Percentiles rank a stretch among this genome's conserved stretches.
These are phyloP conservation scores for Rhyacophila brunnea DNA, from an alignment of 1,140 invertebrate genomes.

Conservation along the genomic window DNA sequence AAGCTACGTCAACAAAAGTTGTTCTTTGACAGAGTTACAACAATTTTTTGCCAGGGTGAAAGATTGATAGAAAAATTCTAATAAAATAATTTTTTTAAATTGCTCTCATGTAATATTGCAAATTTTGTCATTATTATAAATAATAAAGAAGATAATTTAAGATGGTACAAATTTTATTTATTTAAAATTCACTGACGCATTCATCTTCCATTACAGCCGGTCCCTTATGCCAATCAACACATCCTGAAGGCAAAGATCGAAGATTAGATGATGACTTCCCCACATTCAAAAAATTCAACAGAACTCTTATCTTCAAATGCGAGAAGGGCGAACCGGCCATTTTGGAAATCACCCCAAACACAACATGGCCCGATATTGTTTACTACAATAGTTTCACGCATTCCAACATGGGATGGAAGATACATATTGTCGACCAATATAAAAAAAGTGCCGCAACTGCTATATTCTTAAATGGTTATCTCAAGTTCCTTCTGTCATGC, in stretches of 20 bases:
- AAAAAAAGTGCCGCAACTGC: conserved; percentile 34
- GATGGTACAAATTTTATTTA: too few species aligned
- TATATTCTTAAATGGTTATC: not conserved
- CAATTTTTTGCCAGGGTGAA: too few species aligned
- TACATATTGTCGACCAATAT: conserved; percentile 78
- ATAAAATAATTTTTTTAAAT: too few species aligned
- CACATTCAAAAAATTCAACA: conserved; percentile 82
- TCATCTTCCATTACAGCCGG: conserved; percentile 60
- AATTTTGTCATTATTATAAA: too few species aligned
- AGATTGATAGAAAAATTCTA: too few species aligned
- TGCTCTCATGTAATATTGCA: too few species aligned
- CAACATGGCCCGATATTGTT: conserved; percentile 86
- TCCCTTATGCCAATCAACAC: conserved; percentile 72
- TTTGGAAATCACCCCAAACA: conserved; percentile 82
- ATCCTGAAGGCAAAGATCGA: conserved; percentile 64
- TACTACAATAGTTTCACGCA: conserved; percentile 94
- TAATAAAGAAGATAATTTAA: too few species aligned
- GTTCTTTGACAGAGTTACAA: too few species aligned
- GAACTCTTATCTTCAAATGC: conserved; percentile 68
- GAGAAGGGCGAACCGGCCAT: conserved; percentile 68
- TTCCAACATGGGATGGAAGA: conserved; percentile 88
- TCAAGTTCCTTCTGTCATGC: not conserved
- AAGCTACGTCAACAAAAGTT: too few species aligned
- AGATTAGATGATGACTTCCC: conserved; percentile 76
- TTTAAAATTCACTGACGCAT: too few species aligned